Evolutionary conservation across 2,797 vertebrate species (phyloP), one percentile per base, ranked within the genome.

Genomic region (Notolabrus celidotus): DNA sequence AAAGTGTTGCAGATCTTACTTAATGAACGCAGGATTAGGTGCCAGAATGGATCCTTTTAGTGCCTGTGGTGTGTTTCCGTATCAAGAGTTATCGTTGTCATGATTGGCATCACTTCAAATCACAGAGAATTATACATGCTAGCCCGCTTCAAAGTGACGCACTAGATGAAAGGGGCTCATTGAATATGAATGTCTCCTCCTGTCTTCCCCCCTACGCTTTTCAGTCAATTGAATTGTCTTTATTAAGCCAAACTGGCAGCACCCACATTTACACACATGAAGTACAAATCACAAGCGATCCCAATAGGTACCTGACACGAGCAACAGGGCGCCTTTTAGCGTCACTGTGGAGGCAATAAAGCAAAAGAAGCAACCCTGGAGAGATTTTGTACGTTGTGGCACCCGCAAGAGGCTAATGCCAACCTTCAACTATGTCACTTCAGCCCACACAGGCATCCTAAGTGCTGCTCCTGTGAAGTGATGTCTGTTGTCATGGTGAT

Each of bases 401-500:
- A 81, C 54, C 86, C 77, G 76, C 84, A 80, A 84, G 87, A 91
- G 88, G 82, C 89, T 86, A 80, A 89, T 83, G 84, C 84, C 83
- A 89, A 76, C 85, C 85, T 83, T 90, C 82, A 76, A 63, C 84
- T 80, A 81, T 88, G 90, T 91, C 86, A 83, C 88, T 92, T 85
- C 72, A 86, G 89, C 92, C 89, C 91, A 92, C 92, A 93, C 91
- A 91, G 88, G 87, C 90, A 86, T 89, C 82, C 87, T 84, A 84
- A 93, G 91, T 90, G 88, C 84, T 82, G 88, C 87, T 90, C 82
- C 86, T 87, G 89, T 90, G 87, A 90, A 93, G 89, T 89, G 89
- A 93, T 92, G 92, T 94, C 93, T 93, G 93, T 95, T 94, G 93
- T 93, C 93, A 95, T 94, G 90, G 93, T 66, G 89, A 94, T 90